Base-by-base conservation (phyloP, 2,888 invertebrate genomes). In the Drosophila bunnanda region DNA sequence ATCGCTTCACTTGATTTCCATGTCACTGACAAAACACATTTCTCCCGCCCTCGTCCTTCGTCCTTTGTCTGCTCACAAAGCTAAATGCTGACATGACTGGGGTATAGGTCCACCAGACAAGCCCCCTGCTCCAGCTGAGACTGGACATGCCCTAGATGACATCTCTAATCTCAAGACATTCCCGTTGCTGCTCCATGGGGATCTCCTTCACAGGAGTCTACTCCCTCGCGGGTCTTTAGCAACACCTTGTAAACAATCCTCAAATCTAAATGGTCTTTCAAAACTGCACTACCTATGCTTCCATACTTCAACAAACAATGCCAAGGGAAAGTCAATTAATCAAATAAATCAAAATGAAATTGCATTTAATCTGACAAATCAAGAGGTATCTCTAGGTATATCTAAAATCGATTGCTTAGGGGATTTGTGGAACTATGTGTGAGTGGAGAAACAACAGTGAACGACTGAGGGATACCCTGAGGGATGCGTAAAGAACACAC, bases 11-110 rank as follows among this genome's bases (percentile, higher is more conserved):
- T 84, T 82, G 82, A 82, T 85, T 84, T 82, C 70, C 77, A 82
- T 79, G 82, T 82, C 88, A 79, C 79, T 81, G 77, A 74, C 82
- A 84, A 77, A 76, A 79, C 75, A 84, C 79, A 88, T 79, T 82
- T 75, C 67, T 70, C 67, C 68, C 67, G 72, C 67, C 68, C 15
- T 8, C 17, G 79, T 83, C 28, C 46, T 60, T 78, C 66, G 72
- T 56, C 80, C 61, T 70, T 77, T 77, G 77, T 87, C 46, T 5
- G 65, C 69, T 67, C 69, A 72, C 67, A 69, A 65, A 75, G 77
- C 79, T 77, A 74, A 81, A 84, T 73, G 68, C 71, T 72, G 39
- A 53, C 34, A 50, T 8, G 30, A 15, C 22, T 28, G 36, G 53
- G 10, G 17, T 17, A 15, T 56, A 32, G 50, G 20, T 50, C 32